Base-by-base conservation (phyloP, 2,797 vertebrate species). In the Coracias cyanogaster region DNA sequence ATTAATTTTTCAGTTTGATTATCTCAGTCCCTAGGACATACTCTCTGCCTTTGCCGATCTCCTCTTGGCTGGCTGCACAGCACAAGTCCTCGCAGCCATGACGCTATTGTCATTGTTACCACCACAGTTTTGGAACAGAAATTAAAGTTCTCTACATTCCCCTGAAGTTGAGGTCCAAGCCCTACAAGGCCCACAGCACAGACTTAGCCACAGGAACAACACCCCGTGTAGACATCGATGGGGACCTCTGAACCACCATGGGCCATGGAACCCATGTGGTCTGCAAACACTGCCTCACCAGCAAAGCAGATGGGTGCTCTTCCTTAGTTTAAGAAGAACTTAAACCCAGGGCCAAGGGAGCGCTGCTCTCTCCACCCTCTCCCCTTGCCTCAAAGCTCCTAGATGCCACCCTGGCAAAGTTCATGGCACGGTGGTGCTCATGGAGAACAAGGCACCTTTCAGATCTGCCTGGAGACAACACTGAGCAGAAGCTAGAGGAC, bases 11-110 rank as follows among this genome's bases (percentile, higher is more conserved):
- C 13, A 12, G 52, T 46, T 57, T 65, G 15, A 28, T 41, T 17
- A 7, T 10, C 39, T 54, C 0, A 0, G 55, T 24, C 29, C 35
- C 77, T 39, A 29, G 46, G 43, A 64, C 15, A 22, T 0, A 0
- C 28, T 17, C 60, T 52, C 31, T 74, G 57, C 45, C 74, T 65
- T 41, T 37, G 22, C 31, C 4, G 21, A 2, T 12, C 87, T 15
- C 25, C 71, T 61, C 35, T 31, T 15, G 35, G 54, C 48, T 33
- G 18, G 3, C 28, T 8, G 57, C 81, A 57, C 17, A 72, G 78
- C 72, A 52, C 29, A 71, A 71, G 25, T 28, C 78, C 37, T 18
- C 2, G 2, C 5, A 24, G 64, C 55, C 71, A 12, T 0, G 1
- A 33, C 76, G 3, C 31, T 41, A 72, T 26, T 46, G 9, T 8